phyloP scores from a whole-genome alignment of 2,888 invertebrate species.

The Chelonus formosanus region DNA sequence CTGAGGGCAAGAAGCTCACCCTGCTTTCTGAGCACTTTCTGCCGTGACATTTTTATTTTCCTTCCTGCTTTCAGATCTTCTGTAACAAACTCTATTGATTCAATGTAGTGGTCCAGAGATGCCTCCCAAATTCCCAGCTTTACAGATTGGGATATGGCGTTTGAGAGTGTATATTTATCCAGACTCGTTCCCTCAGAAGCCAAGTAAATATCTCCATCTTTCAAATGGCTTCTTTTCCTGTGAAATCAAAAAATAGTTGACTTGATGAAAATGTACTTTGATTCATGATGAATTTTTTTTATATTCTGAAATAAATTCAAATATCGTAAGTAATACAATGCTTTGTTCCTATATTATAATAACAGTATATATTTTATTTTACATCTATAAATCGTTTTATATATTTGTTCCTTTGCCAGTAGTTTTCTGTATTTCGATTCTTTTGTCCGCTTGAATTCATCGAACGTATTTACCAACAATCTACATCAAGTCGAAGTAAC shows the following conservation, averaged over 20 bases:
- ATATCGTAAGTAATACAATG: background rate
- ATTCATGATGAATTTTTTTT: background rate
- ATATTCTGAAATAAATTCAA: background rate
- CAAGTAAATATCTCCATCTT: slow-evolving; percentile 67
- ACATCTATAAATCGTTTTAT: too few relatives aligned
- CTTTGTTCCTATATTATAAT: too few relatives aligned
- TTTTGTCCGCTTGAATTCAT: too few relatives aligned
- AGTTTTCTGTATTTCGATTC: too few relatives aligned
- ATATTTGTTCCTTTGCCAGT: too few relatives aligned
- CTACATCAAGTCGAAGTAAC: too few relatives aligned
- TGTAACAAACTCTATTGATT: slow-evolving; percentile 83
- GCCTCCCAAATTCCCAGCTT: slow-evolving; percentile 96
- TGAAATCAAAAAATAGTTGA: slow-evolving; percentile 33
- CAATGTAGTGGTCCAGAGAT: slow-evolving; percentile 82
- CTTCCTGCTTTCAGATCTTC: slow-evolving; percentile 81
- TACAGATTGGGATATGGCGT: slow-evolving; percentile 92
- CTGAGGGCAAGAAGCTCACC: slow-evolving; percentile 90
- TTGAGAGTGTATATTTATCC: slow-evolving; percentile 93
- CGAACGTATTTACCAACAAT: too few relatives aligned
- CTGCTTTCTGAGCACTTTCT: slow-evolving; percentile 78
- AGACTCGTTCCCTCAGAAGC: slow-evolving; percentile 70
- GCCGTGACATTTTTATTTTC: slow-evolving; percentile 74
- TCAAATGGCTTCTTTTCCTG: slow-evolving; percentile 64
- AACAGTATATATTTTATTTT: too few relatives aligned
- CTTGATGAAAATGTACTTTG: background rate